Percentiles rank a stretch among this genome's conserved stretches.
phyloP scores from a whole-genome alignment of 2,888 invertebrate genomes.

The Ectropis crepuscularia region DNA sequence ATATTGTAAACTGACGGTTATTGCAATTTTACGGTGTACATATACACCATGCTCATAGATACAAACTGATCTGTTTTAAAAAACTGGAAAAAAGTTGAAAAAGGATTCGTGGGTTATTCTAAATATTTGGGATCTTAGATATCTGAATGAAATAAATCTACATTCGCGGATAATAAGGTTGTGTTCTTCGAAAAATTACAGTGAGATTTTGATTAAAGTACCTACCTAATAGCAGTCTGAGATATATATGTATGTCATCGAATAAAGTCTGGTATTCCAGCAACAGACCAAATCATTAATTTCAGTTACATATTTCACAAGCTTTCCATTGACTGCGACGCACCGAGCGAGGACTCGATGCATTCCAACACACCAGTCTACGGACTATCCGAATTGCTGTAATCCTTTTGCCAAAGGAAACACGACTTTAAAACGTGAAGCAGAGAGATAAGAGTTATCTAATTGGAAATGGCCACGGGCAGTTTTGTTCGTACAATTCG shows the following conservation, averaged over 20 bases:
- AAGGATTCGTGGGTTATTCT: too few relatives aligned
- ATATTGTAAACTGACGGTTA: too few relatives aligned
- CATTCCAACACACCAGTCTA: conserved; percentile 42
- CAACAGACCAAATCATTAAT: conserved; percentile 37
- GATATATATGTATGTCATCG: neutral
- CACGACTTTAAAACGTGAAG: neutral
- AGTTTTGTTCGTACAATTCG: conserved; percentile 57
- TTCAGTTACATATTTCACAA: conserved; percentile 71
- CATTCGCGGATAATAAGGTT: too few relatives aligned
- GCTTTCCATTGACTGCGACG: conserved; percentile 63
- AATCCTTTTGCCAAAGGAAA: conserved; percentile 16
- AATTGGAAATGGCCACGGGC: conserved; percentile 36
- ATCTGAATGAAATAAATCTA: too few relatives aligned
- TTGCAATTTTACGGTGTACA: too few relatives aligned
- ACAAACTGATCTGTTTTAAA: too few relatives aligned
- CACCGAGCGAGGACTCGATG: conserved; percentile 49
- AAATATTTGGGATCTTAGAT: too few relatives aligned
- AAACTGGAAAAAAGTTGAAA: too few relatives aligned
- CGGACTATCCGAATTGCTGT: conserved; percentile 48
- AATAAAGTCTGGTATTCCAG: conserved; percentile 12
- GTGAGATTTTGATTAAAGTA: too few relatives aligned
- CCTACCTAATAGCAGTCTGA: neutral
- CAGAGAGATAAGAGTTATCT: conserved; percentile 18
- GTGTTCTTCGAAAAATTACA: too few relatives aligned
- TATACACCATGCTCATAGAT: too few relatives aligned